phyloP scores from a whole-genome alignment of 2,797 vertebrate genomes.

The Acipenser transmontanus region DNA sequence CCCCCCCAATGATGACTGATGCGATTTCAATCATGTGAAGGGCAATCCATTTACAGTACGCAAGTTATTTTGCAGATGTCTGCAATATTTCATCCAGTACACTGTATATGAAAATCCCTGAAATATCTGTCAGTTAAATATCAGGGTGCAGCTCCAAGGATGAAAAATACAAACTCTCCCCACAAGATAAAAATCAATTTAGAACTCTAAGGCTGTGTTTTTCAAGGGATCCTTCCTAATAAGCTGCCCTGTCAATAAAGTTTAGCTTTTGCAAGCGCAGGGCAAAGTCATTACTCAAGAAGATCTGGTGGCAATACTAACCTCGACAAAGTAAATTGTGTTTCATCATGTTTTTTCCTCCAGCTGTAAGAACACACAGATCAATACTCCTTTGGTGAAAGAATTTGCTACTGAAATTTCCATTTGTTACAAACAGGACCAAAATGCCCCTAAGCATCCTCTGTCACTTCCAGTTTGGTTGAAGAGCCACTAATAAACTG shows the following conservation, averaged over 20 bases:
- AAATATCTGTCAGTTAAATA: too few relatives aligned
- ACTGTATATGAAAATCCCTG: too few relatives aligned
- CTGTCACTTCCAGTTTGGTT: slow-evolving; percentile 73
- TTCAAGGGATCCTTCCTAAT: slow-evolving; percentile 38
- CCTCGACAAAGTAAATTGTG: slow-evolving; percentile 51
- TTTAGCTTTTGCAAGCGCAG: slow-evolving; percentile 52
- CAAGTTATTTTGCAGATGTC: too few relatives aligned
- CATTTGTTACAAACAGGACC: slow-evolving; percentile 62
- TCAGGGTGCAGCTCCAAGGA: too few relatives aligned
- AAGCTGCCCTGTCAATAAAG: slow-evolving; percentile 63
- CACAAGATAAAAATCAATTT: slow-evolving; percentile 10
- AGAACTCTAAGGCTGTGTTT: slow-evolving; percentile 16
- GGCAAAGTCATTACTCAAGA: slow-evolving; percentile 49
- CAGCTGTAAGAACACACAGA: slow-evolving; percentile 47
- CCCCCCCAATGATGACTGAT: too few relatives aligned
- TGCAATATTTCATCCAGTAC: too few relatives aligned
- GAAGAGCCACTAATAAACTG: slow-evolving; percentile 76
- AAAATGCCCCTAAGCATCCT: slow-evolving; percentile 61
- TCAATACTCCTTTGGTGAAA: slow-evolving; percentile 56
- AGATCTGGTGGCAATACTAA: slow-evolving; percentile 31
- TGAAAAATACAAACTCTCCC: background rate
- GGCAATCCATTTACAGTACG: too few relatives aligned
- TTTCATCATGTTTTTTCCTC: slow-evolving; percentile 28
- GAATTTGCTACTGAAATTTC: slow-evolving; percentile 58
- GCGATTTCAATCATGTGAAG: too few relatives aligned